Conservation (phyloP, 1,140 invertebrate species). For the Parapsyche elsis region DNA sequence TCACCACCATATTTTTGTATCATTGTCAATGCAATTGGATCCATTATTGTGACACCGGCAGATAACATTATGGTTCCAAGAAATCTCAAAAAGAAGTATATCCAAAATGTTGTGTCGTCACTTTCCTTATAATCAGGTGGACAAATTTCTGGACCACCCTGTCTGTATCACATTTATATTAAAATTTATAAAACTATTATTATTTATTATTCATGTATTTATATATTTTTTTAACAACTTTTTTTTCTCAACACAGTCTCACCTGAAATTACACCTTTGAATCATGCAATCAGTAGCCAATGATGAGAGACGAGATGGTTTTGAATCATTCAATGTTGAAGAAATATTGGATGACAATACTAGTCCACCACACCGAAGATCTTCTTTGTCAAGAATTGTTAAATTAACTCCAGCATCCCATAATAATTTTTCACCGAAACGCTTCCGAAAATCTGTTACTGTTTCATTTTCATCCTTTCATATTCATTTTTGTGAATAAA, state of each 20-base stretch:
- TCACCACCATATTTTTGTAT: slow-evolving; percentile 83
- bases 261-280: slow-evolving; percentile 76
- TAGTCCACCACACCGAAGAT: slow-evolving; percentile 77
- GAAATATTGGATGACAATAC: slow-evolving; percentile 71
- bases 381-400: slow-evolving; percentile 75
- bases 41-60: slow-evolving; percentile 82
- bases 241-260: slow-evolving; percentile 44
- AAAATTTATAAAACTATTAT: neutral
- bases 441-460: slow-evolving; percentile 74
- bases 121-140: slow-evolving; percentile 79
- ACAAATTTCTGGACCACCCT: slow-evolving; percentile 77
- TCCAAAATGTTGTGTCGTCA: slow-evolving; percentile 80
- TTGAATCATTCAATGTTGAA: slow-evolving; percentile 58
- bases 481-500: neutral
- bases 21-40: slow-evolving; percentile 83
- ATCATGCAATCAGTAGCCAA: slow-evolving; percentile 75
- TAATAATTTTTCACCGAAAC: slow-evolving; percentile 73
- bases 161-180: slow-evolving; percentile 60
- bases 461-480: slow-evolving; percentile 72
- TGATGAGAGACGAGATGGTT: slow-evolving; percentile 61
- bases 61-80: slow-evolving; percentile 79
- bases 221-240: neutral
- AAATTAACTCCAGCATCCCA: slow-evolving; percentile 74
- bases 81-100: slow-evolving; percentile 81
- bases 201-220: neutral